These are phyloP conservation scores for Stichopus horrens DNA, from an alignment of 53 echinoderm and acorn worm species.

Conservation along the genomic window DNA sequence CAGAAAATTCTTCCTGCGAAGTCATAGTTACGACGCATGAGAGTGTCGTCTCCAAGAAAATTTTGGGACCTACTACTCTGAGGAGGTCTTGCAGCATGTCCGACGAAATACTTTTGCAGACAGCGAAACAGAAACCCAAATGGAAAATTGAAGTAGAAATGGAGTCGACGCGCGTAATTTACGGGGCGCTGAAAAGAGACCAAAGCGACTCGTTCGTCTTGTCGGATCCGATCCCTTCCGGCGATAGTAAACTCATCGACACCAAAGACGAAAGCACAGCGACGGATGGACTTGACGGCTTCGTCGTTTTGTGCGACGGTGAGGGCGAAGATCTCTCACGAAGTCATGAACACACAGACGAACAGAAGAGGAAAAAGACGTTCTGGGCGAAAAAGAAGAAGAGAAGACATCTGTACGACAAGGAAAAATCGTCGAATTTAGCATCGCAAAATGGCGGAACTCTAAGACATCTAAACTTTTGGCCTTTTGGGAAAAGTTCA, in stretches of 20 bases:
- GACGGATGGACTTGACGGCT: background rate
- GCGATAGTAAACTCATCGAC: background rate
- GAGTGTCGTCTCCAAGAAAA: conserved; percentile 29
- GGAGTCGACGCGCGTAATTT: conserved; percentile 37
- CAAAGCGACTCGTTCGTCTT: background rate
- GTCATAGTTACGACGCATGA: conserved; percentile 38
- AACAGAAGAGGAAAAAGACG: conserved; percentile 22
- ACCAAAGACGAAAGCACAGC: conserved; percentile 39
- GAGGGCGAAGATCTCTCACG: background rate
- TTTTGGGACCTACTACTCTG: background rate
- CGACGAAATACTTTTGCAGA: background rate
- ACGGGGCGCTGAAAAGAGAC: conserved; percentile 25
- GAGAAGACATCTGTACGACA: conserved; percentile 6
- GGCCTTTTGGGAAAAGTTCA: conserved; percentile 22
- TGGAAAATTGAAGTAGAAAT: conserved; percentile 43
- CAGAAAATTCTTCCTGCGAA: conserved; percentile 17
- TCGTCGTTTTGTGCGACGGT: background rate
- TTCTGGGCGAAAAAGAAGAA: conserved; percentile 42
- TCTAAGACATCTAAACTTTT: conserved; percentile 7
- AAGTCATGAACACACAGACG: background rate
- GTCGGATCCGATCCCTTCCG: background rate
- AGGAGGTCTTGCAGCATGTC: conserved; percentile 1
- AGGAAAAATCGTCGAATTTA: background rate
- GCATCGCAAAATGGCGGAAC: background rate
- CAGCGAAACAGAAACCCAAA: conserved; percentile 17